A percentile compares a stretch with the other conserved stretches of the same genome.
Evolutionary conservation across 2,888 invertebrate species (phyloP).

Genomic region (Chymomyza fuscimana): DNA sequence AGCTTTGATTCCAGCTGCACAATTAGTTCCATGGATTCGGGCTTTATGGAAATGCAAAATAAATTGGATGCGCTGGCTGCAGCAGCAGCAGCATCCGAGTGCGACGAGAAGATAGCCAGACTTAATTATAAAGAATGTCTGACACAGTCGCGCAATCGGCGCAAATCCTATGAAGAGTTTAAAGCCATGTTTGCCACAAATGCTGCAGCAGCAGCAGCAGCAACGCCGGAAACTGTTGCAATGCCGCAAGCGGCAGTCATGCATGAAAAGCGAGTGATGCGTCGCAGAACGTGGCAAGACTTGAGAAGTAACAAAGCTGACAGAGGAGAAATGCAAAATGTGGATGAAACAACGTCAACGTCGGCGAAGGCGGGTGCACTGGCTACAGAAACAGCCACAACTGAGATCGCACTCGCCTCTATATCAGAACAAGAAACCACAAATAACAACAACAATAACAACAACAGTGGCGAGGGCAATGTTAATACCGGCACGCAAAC

Average conservation of each 20-base stretch:
- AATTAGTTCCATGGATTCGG: slow-evolving; percentile 80
- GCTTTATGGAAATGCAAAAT: slow-evolving; percentile 80
- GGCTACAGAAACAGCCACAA: neutral
- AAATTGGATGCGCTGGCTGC: slow-evolving; percentile 72
- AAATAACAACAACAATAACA: slow-evolving; percentile 37
- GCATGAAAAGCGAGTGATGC: slow-evolving; percentile 50
- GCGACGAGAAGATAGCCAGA: slow-evolving; percentile 74
- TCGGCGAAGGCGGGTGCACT: neutral
- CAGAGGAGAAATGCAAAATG: slow-evolving; percentile 31
- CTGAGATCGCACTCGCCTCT: slow-evolving; percentile 67
- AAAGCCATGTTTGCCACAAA: slow-evolving; percentile 76
- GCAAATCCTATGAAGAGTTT: slow-evolving; percentile 80
- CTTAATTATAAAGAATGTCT: slow-evolving; percentile 79
- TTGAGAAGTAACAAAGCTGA: slow-evolving; percentile 31
- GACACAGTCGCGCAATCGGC: slow-evolving; percentile 79
- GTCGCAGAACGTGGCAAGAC: slow-evolving; percentile 67
- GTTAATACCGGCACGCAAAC: slow-evolving; percentile 26
- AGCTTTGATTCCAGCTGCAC: slow-evolving; percentile 80
- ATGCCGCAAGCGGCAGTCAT: slow-evolving; percentile 18
- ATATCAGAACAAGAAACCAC: slow-evolving; percentile 76
- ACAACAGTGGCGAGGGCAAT: slow-evolving; percentile 25
- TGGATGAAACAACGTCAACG: slow-evolving; percentile 16
- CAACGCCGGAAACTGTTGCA: neutral
- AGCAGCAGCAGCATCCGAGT: slow-evolving; percentile 29
- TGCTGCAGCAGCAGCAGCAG: slow-evolving; percentile 21